Base-by-base conservation (phyloP, 2,888 invertebrate genomes). In the Platerodrilus igneus region DNA sequence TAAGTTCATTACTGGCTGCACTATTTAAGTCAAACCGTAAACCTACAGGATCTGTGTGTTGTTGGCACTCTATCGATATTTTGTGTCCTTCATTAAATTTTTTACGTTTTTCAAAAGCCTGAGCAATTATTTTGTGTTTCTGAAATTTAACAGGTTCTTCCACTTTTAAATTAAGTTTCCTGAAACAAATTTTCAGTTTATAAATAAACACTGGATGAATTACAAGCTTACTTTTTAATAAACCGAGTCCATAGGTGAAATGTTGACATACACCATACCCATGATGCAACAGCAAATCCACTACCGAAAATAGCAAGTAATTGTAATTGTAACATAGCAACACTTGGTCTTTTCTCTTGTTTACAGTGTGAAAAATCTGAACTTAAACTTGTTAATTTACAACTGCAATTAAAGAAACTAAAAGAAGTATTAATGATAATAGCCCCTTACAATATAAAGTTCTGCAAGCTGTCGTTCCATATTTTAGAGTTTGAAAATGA, bases 221-320 rank as follows among this genome's bases (percentile, higher is more conserved):
- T 26, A 9, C 2, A 19, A 21, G n/a, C 15, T 59, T 70, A 91
- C 91, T 84, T 84, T 62, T 83, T 77, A 39, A 91, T 71, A 66
- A 87, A 90, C 38, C 91, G 76, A 45, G 81, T 79, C 95, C 95
- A 96, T 8, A 86, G 81, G 52, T 85, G 81, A 4, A 87, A 66
- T 3, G 92, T 88, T 21, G 89, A 83, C 13, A 79, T 78, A 4
- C 89, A 93, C 92, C 92, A 95, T 17, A 91, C 86, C 92, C 93
- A 95, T 0, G 90, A 88, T 3, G 92, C 89, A 85, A 93, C 89
- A 16, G 87, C 77, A 45, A 90, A 78, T 23, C 92, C 92, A 21
- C 85, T 80, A 49, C 84, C 83, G 71, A 92, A 93, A 47, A 87
- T 77, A 36, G 87, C 81, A 43, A 92, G 68, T 54, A 93, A 69